Conservation (phyloP, 1,140 invertebrate genomes). For the Drosophila trapezifrons region DNA sequence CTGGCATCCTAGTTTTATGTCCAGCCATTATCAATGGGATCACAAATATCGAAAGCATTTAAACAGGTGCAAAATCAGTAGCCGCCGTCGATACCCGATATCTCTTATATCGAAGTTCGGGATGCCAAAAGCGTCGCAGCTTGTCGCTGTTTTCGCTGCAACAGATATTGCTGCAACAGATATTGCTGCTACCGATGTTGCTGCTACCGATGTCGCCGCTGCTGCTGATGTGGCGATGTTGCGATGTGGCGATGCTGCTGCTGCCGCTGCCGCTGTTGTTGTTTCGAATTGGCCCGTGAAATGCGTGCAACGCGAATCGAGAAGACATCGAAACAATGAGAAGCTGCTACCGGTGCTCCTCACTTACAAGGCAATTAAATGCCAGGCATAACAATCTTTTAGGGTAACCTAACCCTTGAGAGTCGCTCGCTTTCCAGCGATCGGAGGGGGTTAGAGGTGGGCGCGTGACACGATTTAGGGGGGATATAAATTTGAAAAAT, state of each 20-base stretch:
- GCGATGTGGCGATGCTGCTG: slow-evolving; percentile 18
- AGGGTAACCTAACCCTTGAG: slow-evolving; percentile 71
- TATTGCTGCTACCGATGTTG: slow-evolving; percentile 15
- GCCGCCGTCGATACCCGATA: slow-evolving; percentile 74
- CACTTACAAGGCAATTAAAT: slow-evolving; percentile 83
- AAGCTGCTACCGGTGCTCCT: slow-evolving; percentile 72
- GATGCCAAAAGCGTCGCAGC: slow-evolving; percentile 52
- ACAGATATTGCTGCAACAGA: slow-evolving; percentile 12
- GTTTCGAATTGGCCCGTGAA: slow-evolving; percentile 45
- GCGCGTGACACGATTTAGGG: slow-evolving; percentile 8
- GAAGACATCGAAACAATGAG: slow-evolving; percentile 68
- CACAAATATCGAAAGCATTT: slow-evolving; percentile 61
- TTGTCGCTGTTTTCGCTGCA: slow-evolving; percentile 31
- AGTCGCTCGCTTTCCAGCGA: slow-evolving; percentile 37
- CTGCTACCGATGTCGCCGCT: slow-evolving; percentile 18
- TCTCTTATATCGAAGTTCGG: slow-evolving; percentile 48
- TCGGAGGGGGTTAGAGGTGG: slow-evolving; percentile 1
- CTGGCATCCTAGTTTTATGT: slow-evolving; percentile 81
- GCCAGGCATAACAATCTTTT: slow-evolving; percentile 79
- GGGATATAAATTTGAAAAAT: neutral
- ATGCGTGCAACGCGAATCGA: slow-evolving; percentile 79
- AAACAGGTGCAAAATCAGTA: slow-evolving; percentile 80
- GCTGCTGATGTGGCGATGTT: slow-evolving; percentile 8
- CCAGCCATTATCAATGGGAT: slow-evolving; percentile 77
- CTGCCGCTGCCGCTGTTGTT: slow-evolving; percentile 11